Conservation (phyloP, 35 echinoderm and acorn worm species). For the Lytechinus pictus region DNA sequence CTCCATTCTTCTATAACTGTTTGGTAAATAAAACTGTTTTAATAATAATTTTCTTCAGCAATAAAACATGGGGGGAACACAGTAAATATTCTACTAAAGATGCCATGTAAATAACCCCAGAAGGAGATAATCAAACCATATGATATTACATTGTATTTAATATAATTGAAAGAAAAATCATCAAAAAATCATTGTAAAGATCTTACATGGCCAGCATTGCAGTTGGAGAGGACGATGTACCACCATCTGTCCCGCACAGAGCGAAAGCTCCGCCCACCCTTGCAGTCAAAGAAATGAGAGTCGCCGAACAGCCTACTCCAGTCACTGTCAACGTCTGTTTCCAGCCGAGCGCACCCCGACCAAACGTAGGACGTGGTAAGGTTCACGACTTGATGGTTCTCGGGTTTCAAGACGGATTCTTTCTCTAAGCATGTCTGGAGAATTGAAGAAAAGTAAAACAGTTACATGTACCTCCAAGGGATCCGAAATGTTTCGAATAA, state of each 20-base stretch:
- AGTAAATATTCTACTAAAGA: no score
- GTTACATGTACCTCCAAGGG: no score
- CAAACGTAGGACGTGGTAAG: constrained; percentile 84
- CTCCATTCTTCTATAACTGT: no score
- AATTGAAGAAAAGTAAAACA: background rate
- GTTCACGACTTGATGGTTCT: constrained; percentile 96
- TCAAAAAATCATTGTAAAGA: no score
- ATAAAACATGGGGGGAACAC: no score
- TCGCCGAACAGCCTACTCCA: constrained; percentile 38
- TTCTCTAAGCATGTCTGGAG: constrained; percentile 83
- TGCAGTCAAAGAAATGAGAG: constrained; percentile 70
- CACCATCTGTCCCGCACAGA: constrained; percentile 96
- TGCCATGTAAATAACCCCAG: no score
- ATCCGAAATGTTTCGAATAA: no score
- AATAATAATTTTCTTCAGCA: no score
- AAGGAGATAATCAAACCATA: background rate
- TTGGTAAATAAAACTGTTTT: no score
- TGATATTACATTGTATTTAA: no score
- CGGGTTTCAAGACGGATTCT: constrained; percentile 83
- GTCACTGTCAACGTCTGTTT: constrained; percentile 24
- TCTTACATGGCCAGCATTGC: constrained; percentile 81
- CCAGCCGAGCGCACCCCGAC: constrained; percentile 75
- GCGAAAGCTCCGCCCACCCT: constrained; percentile 83
- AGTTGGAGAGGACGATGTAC: constrained; percentile 90
- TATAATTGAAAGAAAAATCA: no score